Base-by-base conservation (phyloP, 92 coral and sea anemone species). In the Desmophyllum pertusum region DNA sequence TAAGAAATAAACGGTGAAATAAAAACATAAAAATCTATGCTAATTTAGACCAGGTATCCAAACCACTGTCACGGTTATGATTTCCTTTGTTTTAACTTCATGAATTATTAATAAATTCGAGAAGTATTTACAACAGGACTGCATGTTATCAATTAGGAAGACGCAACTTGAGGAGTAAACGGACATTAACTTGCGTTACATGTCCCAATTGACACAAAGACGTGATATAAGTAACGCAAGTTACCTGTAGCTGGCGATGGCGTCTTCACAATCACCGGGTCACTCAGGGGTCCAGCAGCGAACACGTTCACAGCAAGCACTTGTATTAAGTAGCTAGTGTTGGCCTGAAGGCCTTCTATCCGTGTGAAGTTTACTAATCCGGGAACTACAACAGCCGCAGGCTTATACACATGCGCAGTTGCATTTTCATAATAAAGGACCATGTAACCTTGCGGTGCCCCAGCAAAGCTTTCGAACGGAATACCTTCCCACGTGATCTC, bases 401-500 rank as follows among this genome's bases (percentile, higher is more conserved):
- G 41, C 39, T 30, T 4, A 65, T 13, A 35, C 41, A 41, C 2
- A 17, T 30, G 41, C 41, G 41, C 23, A 14, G 38, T 10, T 2
- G 25, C 9, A 15, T 31, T 65, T 14, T 31, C 71, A 65, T 35
- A 35, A 35, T 65, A 65, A 35, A 65, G n/a, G 41, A 65, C 41
- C 41, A 10, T 30, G 71, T 65, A 65, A 7, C 71, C 71, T 33
- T 65, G 42, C 9, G 71, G 71, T 0, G 42, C 71, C 14, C 71
- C 71, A 33, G 71, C 71, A 65, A 65, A 65, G 41, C 39, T 65
- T 13, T 33, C 41, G 6, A 65, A 6, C 0, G 71, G 41, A 10
- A 65, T 65, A 10, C 71, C 71, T 65, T 65, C 71, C 71, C 71
- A 65, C 21, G 39, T 30, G 71, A 65, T 35, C 71, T 35, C 39